Base-by-base conservation (phyloP, 2,797 vertebrate genomes). In the Borostomias antarcticus region DNA sequence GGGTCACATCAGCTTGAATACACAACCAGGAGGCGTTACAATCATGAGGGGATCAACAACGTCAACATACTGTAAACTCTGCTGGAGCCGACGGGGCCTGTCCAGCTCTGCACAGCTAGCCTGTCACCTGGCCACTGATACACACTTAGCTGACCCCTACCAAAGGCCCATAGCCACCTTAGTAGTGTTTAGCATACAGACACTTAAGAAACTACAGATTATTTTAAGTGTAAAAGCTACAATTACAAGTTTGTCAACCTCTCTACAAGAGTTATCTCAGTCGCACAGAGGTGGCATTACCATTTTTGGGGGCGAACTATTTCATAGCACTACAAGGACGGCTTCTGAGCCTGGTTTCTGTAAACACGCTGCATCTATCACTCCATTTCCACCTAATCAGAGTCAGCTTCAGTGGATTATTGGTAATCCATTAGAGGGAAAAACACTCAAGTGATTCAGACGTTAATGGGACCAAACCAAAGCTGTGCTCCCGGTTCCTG, bases 1-100 rank as follows among this genome's bases (percentile, higher is more conserved):
- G 70, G 77, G 76, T 83, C 74, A 83, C 88, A 85, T 89, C 88
- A 89, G 85, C 88, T 89, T 90, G 64, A 89, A 89, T 84, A 88
- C 69, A 91, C 73, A 89, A 88, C 62, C 82, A 87, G 75, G 54
- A 86, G 71, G 74, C 51, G 78, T 87, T 85, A 90, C 66, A 65
- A 86, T 45, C 77, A 85, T 68, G 78, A 74, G 58, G 57, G 56
- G 33, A 73, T 56, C 65, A 32, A 70, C 58, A 69, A 52, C 64
- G 76, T 47, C 6, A 76, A 8, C 61, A 73, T 48, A 68, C n/a
- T 60, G 26, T 3, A 61, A 71, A 37, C 26, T 6, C 61, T 2
- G 65, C 37, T 8, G 21, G 1, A 15, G 40, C 15, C 40, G 13
- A n/a, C n/a, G n/a, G n/a, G n/a, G n/a, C n/a, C n/a, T n/a, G n/a